Conservation (phyloP, 2,888 invertebrate genomes). For the Oxytorus armatus region DNA sequence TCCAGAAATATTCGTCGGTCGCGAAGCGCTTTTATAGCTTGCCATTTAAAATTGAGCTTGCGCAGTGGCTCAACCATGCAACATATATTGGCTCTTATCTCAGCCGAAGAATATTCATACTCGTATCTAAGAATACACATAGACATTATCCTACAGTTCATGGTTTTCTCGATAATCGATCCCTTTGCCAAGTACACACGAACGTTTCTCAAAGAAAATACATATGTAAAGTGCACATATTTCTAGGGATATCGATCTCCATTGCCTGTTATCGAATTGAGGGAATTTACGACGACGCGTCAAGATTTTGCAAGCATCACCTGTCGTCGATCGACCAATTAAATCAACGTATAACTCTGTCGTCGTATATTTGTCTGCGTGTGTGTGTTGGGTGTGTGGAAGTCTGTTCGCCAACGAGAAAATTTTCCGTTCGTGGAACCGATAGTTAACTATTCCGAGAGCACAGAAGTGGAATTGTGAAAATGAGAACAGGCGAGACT, state of each 20-base stretch:
- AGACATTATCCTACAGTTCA: no score
- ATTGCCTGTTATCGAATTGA: conserved; percentile 28
- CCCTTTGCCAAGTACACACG: background rate
- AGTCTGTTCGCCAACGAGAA: background rate
- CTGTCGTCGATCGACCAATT: conserved; percentile 43
- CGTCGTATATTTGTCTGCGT: conserved; percentile 20
- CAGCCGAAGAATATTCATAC: background rate
- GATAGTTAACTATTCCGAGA: conserved; percentile 39
- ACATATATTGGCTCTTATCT: background rate
- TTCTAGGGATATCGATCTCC: background rate
- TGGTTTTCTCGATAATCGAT: conserved; percentile 2
- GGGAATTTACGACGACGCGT: conserved; percentile 10
- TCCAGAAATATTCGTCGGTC: conserved; percentile 49
- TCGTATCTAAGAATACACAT: no score
- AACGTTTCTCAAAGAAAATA: background rate
- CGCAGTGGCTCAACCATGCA: conserved; percentile 1
- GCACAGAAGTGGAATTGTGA: background rate
- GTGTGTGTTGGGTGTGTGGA: conserved; percentile 2
- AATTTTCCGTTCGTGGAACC: conserved; percentile 43
- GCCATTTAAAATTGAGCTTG: conserved; percentile 39
- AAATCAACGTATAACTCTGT: no score
- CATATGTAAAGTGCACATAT: background rate
- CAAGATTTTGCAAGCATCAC: background rate
- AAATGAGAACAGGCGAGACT: background rate
- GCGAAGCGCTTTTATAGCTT: conserved; percentile 2